Percentiles rank a stretch among this genome's conserved stretches.
Evolutionary conservation across 1,140 invertebrate species (phyloP).

Genomic region (Drosophila obscura): DNA sequence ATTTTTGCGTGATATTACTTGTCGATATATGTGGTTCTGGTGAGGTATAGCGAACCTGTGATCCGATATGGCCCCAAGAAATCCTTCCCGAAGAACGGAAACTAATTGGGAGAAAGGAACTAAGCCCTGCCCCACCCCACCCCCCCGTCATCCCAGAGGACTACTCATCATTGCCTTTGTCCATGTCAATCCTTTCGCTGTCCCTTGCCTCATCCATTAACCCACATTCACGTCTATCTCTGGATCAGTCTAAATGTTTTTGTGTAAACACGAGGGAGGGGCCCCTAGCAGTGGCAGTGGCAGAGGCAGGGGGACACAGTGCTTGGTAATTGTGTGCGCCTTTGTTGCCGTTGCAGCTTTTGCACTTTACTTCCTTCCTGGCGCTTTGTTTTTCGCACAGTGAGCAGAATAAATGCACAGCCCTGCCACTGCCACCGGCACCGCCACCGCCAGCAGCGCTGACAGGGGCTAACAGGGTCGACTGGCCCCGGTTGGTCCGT

Average conservation of each 20-base stretch:
- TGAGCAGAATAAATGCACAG: constrained; percentile 64
- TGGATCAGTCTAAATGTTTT: constrained; percentile 76
- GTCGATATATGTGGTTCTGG: too few species aligned
- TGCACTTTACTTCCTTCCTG: constrained; percentile 79
- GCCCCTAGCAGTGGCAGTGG: not conserved
- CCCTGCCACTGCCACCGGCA: constrained; percentile 4
- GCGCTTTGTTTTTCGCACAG: constrained; percentile 72
- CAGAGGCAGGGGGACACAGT: constrained; percentile 22
- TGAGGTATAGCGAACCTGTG: too few species aligned
- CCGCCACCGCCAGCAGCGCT: constrained; percentile 2
- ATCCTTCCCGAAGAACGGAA: too few species aligned
- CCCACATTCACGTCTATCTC: constrained; percentile 45
- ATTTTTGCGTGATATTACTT: too few species aligned
- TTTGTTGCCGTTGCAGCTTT: constrained; percentile 78
- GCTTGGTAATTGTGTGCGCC: constrained; percentile 73
- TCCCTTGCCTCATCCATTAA: constrained; percentile 36
- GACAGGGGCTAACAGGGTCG: too few species aligned
- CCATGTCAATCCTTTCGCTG: constrained; percentile 36
- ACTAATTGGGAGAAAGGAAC: too few species aligned
- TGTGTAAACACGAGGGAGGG: constrained; percentile 69
- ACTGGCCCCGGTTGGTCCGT: not conserved
- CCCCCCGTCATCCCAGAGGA: too few species aligned
- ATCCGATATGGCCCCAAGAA: too few species aligned
- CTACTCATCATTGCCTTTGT: not conserved
- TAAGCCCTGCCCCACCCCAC: too few species aligned